Percentiles rank a stretch among this genome's conserved stretches.
phyloP scores from a whole-genome alignment of 2,888 invertebrate species.

The Zhengitettix transpicula region DNA sequence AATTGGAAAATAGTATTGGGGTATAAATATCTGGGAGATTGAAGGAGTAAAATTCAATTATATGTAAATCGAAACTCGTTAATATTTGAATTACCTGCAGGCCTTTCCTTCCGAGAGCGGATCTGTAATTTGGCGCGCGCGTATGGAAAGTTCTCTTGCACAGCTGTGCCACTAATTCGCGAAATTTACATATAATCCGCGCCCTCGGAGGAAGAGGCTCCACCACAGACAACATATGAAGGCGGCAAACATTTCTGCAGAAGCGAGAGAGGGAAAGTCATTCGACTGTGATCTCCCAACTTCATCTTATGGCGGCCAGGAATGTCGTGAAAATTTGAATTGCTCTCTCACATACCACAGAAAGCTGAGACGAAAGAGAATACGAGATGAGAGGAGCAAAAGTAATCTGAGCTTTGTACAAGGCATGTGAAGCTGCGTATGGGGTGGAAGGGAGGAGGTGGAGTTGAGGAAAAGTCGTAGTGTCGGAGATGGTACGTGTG shows the following conservation, averaged over 20 bases:
- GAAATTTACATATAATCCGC: background rate
- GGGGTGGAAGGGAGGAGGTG: conserved; percentile 2
- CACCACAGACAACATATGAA: background rate
- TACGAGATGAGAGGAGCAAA: conserved; percentile 5
- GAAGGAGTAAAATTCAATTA: background rate
- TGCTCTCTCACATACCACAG: conserved; percentile 9
- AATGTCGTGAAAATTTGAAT: conserved; percentile 12
- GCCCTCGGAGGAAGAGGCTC: background rate
- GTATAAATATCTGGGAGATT: background rate
- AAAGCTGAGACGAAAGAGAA: conserved; percentile 4
- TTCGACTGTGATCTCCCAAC: conserved; percentile 7
- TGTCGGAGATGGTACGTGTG: background rate
- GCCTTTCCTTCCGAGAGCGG: background rate
- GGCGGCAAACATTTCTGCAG: background rate
- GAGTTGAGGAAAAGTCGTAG: background rate
- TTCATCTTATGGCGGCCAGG: conserved; percentile 9
- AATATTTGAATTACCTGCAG: background rate
- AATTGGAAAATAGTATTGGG: background rate
- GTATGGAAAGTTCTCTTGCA: background rate
- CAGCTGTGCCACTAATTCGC: background rate
- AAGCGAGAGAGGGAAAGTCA: conserved; percentile 2
- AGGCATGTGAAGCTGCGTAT: too few species aligned
- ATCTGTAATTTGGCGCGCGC: background rate
- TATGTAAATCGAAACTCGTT: background rate
- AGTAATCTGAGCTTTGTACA: conserved; percentile 6